These are phyloP conservation scores for Pipistrellus pygmaeus DNA, from an alignment of 2,797 vertebrate species.

Conservation along the genomic window DNA sequence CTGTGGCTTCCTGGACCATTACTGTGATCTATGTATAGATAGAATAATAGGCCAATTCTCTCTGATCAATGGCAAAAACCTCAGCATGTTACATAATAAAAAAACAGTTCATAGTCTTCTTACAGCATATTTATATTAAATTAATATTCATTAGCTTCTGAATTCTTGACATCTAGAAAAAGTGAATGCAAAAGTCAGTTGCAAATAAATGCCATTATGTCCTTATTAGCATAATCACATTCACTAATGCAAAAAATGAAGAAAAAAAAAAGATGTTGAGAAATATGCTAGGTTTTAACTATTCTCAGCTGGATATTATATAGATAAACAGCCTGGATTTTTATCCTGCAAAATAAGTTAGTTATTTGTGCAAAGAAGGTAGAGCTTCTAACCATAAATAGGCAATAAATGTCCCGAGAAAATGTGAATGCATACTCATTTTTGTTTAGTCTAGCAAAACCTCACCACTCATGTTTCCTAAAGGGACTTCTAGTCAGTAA, in stretches of 20 bases:
- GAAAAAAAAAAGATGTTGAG: neutral
- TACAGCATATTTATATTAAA: slow-evolving; percentile 61
- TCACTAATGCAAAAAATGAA: neutral
- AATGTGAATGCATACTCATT: neutral
- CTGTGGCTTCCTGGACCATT: neutral
- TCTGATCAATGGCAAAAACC: slow-evolving; percentile 42
- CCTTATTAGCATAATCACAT: slow-evolving; percentile 53
- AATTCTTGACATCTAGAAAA: slow-evolving; percentile 36
- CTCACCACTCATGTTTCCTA: neutral
- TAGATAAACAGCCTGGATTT: slow-evolving; percentile 49
- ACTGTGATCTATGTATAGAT: neutral
- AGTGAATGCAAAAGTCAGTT: slow-evolving; percentile 55
- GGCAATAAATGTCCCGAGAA: neutral
- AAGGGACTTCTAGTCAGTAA: neutral
- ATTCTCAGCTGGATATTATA: slow-evolving; percentile 6
- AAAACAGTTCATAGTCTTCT: slow-evolving; percentile 43
- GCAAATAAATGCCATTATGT: slow-evolving; percentile 55
- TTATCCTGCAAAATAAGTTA: slow-evolving; percentile 57
- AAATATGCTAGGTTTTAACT: slow-evolving; percentile 23
- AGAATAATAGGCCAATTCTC: neutral
- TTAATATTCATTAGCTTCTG: slow-evolving; percentile 72
- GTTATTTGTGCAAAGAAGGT: slow-evolving; percentile 49
- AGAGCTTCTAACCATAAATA: slow-evolving; percentile 5
- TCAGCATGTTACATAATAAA: slow-evolving; percentile 3
- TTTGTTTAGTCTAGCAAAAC: neutral